Evolutionary conservation across 1,140 invertebrate species (phyloP).

Genomic region (Mactra quadrangularis): DNA sequence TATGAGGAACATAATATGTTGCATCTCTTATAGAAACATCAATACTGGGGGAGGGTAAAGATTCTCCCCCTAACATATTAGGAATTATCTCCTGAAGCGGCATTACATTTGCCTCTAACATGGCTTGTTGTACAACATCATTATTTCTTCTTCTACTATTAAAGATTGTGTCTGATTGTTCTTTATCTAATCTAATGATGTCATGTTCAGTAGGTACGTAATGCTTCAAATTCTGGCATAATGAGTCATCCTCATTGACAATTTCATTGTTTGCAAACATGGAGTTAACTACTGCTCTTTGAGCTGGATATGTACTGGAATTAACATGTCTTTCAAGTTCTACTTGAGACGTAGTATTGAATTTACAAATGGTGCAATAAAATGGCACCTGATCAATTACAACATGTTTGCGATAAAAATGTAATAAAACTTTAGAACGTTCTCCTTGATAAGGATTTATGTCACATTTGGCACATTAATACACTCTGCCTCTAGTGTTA

Average conservation of each 20-base stretch:
- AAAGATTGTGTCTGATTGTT: not conserved
- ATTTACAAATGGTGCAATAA: slow-evolving; percentile 23
- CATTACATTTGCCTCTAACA: not conserved
- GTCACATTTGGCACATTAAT: not conserved
- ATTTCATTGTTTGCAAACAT: not conserved
- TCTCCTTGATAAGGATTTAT: slow-evolving; percentile 1
- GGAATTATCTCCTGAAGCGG: too few species aligned
- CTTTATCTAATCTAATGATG: not conserved
- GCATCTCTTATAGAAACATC: too few species aligned
- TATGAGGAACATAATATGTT: too few species aligned
- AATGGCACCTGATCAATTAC: slow-evolving; percentile 9
- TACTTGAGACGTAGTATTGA: not conserved
- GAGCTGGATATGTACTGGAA: not conserved
- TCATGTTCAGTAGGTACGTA: not conserved
- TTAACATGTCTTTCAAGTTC: slow-evolving; percentile 26
- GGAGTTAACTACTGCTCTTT: not conserved
- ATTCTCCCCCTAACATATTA: too few species aligned
- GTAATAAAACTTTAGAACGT: not conserved
- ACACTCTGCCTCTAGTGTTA: not conserved
- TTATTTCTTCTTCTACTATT: not conserved
- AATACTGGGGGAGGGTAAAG: too few species aligned
- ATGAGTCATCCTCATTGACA: not conserved
- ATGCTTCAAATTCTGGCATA: not conserved
- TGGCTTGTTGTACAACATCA: not conserved
- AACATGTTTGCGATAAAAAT: slow-evolving; percentile 37